Evolutionary conservation across 2,888 invertebrate genomes (phyloP), one percentile per base, ranked within the genome.

Genomic region (Myopa testacea): DNA sequence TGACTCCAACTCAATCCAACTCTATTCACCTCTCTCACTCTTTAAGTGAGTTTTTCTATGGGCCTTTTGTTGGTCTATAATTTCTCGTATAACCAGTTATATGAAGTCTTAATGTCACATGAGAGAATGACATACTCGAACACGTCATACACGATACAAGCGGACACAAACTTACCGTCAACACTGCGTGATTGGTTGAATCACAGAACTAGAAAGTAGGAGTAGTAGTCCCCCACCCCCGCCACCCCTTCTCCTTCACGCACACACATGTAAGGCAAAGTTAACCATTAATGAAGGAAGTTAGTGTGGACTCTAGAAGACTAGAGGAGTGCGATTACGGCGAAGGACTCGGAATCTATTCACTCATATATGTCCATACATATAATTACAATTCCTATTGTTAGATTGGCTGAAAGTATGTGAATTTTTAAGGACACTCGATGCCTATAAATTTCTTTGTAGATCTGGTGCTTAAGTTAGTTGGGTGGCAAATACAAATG

Each of bases 111-210:
- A 88, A 88, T 86, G 85, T 83, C 85, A 85, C 85, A 83, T 84
- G 83, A 81, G 83, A 84, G 83, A 82, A 84, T 84, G 67, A 58
- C 70, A 34, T n/a, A 58, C 63, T 40, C 63, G 65, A 75, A 74
- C 19, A 26, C 26, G 26, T 26, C 26, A 26, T 26, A 26, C 26
- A 26, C 26, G 26, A 26, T 26, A 26, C 26, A 2, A 26, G 75
- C 19, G 14, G 83, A 85, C 83, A 84, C 85, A 84, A 86, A 87
- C 89, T 88, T 89, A 87, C 86, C 85, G 86, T 86, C 87, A 88
- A 88, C 88, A 89, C 89, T 89, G 88, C 89, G 88, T 89, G 89
- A 89, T 89, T 89, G 89, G 89, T 87, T 88, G 88, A 88, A 88
- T 87, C 87, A 87, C 84, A 83, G 81, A 79, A 77, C 75, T 82